These are phyloP conservation scores for Solea solea DNA, from an alignment of 2,113 vertebrate species.

Conservation along the genomic window DNA sequence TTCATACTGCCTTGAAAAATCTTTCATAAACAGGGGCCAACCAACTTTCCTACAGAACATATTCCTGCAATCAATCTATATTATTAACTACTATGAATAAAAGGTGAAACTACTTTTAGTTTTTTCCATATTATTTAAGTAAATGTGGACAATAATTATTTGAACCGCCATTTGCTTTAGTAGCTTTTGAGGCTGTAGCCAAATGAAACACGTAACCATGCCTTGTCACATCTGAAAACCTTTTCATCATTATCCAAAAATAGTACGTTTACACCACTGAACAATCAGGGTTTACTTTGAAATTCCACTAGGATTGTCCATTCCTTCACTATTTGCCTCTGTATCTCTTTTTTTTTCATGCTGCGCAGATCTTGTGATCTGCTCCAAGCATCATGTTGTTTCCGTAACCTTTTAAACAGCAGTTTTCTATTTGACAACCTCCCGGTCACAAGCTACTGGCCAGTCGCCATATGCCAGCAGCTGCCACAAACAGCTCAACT, in stretches of 20 bases:
- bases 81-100: too few species aligned
- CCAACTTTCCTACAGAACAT: background rate
- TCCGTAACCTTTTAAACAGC: slow-evolving; percentile 81
- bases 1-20: background rate
- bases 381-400: slow-evolving; percentile 77
- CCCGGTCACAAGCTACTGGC: slow-evolving; percentile 81
- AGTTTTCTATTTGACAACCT: slow-evolving; percentile 69
- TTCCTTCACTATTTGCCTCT: slow-evolving; percentile 21
- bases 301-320: slow-evolving; percentile 21
- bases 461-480: slow-evolving; percentile 73
- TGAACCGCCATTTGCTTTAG: too few species aligned
- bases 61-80: background rate
- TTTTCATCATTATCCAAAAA: slow-evolving; percentile 51
- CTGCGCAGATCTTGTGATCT: slow-evolving; percentile 80
- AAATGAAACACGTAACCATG: too few species aligned
- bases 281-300: slow-evolving; percentile 31
- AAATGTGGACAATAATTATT: too few species aligned
- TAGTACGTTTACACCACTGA: slow-evolving; percentile 21
- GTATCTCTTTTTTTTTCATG: slow-evolving; percentile 41
- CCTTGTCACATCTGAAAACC: background rate
- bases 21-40: background rate
- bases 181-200: too few species aligned
- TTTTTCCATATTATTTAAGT: too few species aligned
- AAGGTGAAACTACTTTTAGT: too few species aligned
- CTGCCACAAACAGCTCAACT: slow-evolving; percentile 57